Base-by-base conservation (phyloP, 2,797 vertebrate genomes). In the Lithobates sylvaticus region DNA sequence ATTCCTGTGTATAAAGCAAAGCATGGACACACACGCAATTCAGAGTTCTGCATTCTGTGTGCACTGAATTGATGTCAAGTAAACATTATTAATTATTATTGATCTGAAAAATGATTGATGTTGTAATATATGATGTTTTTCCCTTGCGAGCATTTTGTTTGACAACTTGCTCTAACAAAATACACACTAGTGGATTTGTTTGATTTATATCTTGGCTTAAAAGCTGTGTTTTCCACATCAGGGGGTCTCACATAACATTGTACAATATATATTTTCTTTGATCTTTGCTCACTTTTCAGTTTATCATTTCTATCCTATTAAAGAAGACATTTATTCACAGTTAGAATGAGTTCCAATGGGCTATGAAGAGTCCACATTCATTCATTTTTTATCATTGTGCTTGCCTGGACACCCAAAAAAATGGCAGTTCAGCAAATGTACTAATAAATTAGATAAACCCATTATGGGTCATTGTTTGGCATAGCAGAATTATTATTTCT, bases 11-110 rank as follows among this genome's bases (percentile, higher is more conserved):
- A 64, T 39, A 81, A 81, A 73, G 21, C 58, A 69, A n/a, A 32
- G 72, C 26, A 44, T 61, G 36, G 50, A 23, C 79, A 73, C 79
- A 73, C 13, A 73, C 1, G 39, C 47, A 21, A 58, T 12, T 81
- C 32, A 58, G 26, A 81, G 12, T 29, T 73, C 79, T 72, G 69
- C 34, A 81, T 81, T 23, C 68, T 42, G 8, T 26, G 69, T 73
- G 69, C 71, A 12, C 50, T 27, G 79, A 81, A 39, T 27, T 54
- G 15, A 64, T 42, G 69, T 72, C 79, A 64, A 81, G 78, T 71
- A 71, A 72, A 81, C 79, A 81, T 81, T 72, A 81, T 72, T 81
- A 81, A 73, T 72, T 72, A 81, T 42, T 81, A 81, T 81, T 81
- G 79, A 81, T 81, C 71, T 73, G 69, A 42, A 26, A 61, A 72